Evolutionary conservation across 2,113 vertebrate genomes (phyloP).

Genomic region (Capreolus pygargus): DNA sequence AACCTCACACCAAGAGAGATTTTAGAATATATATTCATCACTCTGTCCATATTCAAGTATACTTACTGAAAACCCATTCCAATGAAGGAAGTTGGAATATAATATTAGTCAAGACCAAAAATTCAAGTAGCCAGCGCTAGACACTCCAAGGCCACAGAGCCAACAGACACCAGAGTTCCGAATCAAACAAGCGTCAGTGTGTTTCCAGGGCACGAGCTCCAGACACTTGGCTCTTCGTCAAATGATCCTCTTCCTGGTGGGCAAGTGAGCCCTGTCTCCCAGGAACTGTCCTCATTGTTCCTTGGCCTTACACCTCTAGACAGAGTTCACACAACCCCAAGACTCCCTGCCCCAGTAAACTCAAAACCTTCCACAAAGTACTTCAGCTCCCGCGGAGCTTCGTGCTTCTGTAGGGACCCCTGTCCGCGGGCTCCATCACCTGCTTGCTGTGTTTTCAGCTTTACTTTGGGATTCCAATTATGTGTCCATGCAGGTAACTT

Average conservation of each 20-base stretch:
- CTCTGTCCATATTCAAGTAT: neutral
- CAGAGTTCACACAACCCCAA: neutral
- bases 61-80: neutral
- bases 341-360: neutral
- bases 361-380: neutral
- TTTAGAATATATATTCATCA: neutral
- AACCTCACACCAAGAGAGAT: neutral
- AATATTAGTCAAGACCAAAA: neutral
- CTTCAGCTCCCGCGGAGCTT: neutral
- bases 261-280: neutral
- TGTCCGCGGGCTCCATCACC: neutral
- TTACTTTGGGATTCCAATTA: neutral
- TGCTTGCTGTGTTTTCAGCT: neutral
- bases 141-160: neutral
- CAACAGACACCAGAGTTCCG: accelerated
- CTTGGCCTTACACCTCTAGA: neutral
- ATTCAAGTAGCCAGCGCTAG: neutral
- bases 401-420: neutral
- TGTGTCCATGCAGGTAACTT: neutral
- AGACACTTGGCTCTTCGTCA: neutral
- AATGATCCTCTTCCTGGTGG: neutral
- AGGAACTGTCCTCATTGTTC: accelerated
- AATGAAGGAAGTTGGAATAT: neutral
- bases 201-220: neutral
- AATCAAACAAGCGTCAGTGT: neutral